Evolutionary conservation across 2,888 invertebrate species (phyloP), one percentile per base, ranked within the genome.

Genomic region (Pseudococcus longispinus): DNA sequence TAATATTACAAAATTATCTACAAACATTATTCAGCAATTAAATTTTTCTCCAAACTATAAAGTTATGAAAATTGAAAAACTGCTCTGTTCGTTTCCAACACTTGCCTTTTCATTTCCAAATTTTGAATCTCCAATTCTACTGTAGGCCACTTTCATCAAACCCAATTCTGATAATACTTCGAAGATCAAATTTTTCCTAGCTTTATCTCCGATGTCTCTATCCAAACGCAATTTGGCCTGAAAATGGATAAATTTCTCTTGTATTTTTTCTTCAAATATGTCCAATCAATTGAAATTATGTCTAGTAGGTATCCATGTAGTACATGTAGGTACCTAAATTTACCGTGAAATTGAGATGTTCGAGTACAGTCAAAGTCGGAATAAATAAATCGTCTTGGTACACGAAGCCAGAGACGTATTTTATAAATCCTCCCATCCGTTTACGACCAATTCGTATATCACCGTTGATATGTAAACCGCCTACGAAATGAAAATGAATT

Each of bases 371-470:
- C 88, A 98, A 92, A 70, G 95, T 94, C 2, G 95, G 95, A 8
- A 96, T 94, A 89, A 98, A 97, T 82, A 97, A 92, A 90, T 98
- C 97, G 88, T 97, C 96, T 90, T 98, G 98, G 89, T 97, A 96
- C 92, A 98, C 96, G 91, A 95, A 98, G 0, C 97, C 97, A 89
- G 95, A 96, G 88, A 96, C 93, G 87, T 93, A 92, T 89, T 94
- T 94, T 95, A 96, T 96, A 90, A 94, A 95, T 87, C 93, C 93
- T 20, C 87, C 87, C 6, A 74, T 87, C 8, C 29, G 44, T 74
- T 60, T 83, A 42, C 87, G 74, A 46, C 83, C 87, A 15, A 87
- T 74, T 65, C 44, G 83, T 15, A 87, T 82, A 20, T 60, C 65
- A 13, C 87, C 87, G 9, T 46, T 32, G 11, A 87, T 29, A 15